phyloP scores from a whole-genome alignment of 2,113 vertebrate species.

The Parus major region DNA sequence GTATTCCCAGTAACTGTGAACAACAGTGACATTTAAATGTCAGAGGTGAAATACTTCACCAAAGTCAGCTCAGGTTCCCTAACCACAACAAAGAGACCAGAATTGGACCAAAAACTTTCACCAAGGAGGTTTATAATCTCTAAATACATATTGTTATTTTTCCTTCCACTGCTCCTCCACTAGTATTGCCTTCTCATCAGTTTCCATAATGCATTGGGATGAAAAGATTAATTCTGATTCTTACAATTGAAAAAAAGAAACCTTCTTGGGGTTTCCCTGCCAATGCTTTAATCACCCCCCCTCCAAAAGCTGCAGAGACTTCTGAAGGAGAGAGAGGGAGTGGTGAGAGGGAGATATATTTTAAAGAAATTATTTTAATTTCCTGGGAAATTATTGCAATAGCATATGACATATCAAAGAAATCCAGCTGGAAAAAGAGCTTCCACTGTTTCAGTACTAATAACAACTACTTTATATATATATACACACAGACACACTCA shows the following conservation, averaged over 20 bases:
- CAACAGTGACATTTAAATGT: slow-evolving; percentile 27
- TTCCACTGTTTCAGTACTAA: background rate
- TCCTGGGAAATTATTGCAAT: background rate
- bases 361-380: background rate
- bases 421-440: too few relatives aligned
- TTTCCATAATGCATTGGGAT: background rate
- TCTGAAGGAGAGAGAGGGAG: background rate
- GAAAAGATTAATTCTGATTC: background rate
- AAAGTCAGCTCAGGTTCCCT: background rate
- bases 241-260: background rate
- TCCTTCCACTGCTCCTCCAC: background rate
- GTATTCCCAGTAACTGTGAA: background rate
- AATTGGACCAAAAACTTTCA: background rate
- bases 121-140: background rate
- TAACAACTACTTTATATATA: background rate
- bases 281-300: background rate
- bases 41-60: background rate
- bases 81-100: background rate
- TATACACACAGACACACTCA: background rate
- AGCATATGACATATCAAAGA: background rate
- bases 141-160: background rate
- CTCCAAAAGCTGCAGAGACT: background rate
- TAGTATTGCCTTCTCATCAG: background rate
- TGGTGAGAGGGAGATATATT: background rate
- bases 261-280: background rate